Conservation (phyloP, 2,797 vertebrate genomes). For the Periparus ater region DNA sequence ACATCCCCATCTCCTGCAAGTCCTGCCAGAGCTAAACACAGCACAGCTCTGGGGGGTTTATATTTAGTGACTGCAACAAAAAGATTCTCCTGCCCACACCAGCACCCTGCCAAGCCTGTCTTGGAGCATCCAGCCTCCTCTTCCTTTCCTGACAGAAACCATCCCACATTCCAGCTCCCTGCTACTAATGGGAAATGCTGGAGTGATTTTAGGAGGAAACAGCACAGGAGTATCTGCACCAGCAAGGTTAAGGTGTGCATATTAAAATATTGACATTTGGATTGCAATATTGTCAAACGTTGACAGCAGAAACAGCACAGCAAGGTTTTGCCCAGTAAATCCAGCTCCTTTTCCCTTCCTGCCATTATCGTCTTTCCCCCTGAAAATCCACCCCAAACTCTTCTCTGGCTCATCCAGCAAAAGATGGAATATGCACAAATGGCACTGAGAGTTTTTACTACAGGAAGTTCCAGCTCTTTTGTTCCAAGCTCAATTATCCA, state of each 20-base stretch:
- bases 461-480: not conserved
- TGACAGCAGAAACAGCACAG: not conserved
- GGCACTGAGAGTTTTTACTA: not conserved
- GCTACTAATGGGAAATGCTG: not conserved
- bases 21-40: not conserved
- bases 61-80: not conserved
- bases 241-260: not conserved
- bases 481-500: not conserved
- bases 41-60: not conserved
- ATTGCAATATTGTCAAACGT: fast-evolving
- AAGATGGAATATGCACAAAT: not conserved
- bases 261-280: not conserved
- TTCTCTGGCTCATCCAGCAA: not conserved
- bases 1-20: not conserved
- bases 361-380: not conserved
- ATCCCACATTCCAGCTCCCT: not conserved
- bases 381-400: not conserved
- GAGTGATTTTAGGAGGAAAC: not conserved
- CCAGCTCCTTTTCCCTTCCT: not conserved
- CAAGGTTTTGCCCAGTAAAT: not conserved
- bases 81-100: not conserved
- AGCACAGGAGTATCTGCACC: not conserved
- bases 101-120: not conserved
- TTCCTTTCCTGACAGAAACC: not conserved
- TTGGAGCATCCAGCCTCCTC: not conserved